These are phyloP conservation scores for Charaxes varanes DNA, from an alignment of 1,140 invertebrate species.

Conservation along the genomic window DNA sequence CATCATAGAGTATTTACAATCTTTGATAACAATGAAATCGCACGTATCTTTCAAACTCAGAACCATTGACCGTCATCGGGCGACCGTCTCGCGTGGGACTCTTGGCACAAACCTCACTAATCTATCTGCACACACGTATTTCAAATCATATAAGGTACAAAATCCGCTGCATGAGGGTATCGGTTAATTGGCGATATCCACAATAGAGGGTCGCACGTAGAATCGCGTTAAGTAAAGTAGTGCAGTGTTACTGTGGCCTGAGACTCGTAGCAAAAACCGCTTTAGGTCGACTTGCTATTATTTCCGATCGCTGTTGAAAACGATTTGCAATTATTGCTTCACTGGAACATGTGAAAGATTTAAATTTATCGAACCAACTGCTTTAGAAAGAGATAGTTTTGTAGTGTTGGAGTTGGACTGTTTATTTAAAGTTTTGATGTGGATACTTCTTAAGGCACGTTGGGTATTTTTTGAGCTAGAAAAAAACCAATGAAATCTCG, in stretches of 20 bases:
- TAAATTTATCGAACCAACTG: no score
- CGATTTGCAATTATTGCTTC: no score
- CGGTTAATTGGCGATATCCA: slow-evolving; percentile 21
- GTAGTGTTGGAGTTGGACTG: no score
- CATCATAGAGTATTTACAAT: no score
- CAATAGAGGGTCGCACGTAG: slow-evolving; percentile 55
- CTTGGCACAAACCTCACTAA: slow-evolving; percentile 13
- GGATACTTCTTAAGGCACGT: no score
- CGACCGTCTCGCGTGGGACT: slow-evolving; percentile 30
- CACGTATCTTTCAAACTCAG: slow-evolving; percentile 9
- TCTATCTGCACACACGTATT: slow-evolving; percentile 4
- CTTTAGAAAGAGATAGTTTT: no score
- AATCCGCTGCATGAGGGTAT: slow-evolving; percentile 4
- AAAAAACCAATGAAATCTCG: no score
- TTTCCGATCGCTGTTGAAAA: no score
- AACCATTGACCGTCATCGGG: slow-evolving; percentile 42
- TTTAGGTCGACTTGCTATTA: slow-evolving; percentile 12
- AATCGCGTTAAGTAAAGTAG: slow-evolving; percentile 50
- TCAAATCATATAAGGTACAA: slow-evolving; percentile 3
- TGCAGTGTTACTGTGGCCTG: slow-evolving; percentile 51
- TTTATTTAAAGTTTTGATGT: no score
- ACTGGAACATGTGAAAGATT: no score
- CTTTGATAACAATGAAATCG: no score
- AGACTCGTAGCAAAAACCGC: slow-evolving; percentile 23
- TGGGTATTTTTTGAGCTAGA: no score